A percentile compares a stretch with the other conserved stretches of the same genome.
Conservation (phyloP, 2,888 invertebrate genomes). For the Xylota segnis region DNA sequence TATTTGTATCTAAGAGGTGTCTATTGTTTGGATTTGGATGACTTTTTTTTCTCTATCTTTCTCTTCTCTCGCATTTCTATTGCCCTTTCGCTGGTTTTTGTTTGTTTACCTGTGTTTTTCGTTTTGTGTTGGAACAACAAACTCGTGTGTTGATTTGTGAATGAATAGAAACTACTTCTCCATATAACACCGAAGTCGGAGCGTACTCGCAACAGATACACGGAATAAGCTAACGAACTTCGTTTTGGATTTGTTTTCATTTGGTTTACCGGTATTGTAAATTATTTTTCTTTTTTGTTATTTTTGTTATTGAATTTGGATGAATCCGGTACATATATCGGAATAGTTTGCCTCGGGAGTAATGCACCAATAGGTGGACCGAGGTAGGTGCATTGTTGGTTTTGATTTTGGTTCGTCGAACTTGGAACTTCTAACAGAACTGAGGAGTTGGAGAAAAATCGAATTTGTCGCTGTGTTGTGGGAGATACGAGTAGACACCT, state of each 20-base stretch:
- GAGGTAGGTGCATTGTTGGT: background rate
- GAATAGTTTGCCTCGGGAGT: constrained; percentile 8
- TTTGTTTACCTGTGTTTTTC: constrained; percentile 52
- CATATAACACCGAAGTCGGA: constrained; percentile 6
- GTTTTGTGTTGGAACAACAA: constrained; percentile 48
- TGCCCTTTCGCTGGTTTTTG: constrained; percentile 31
- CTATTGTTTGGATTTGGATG: constrained; percentile 22
- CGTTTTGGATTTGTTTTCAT: constrained; percentile 51
- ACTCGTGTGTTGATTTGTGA: constrained; percentile 61
- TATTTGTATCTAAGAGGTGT: constrained; percentile 19
- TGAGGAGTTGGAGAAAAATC: constrained; percentile 1
- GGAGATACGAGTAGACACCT: background rate
- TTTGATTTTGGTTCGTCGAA: background rate
- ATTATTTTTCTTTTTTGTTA: constrained; percentile 34
- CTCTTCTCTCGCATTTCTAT: background rate
- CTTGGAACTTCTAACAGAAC: constrained; percentile 44
- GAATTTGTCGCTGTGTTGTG: background rate
- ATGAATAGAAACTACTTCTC: constrained; percentile 40
- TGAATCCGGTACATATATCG: background rate
- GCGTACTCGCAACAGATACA: constrained; percentile 12
- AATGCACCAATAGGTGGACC: background rate
- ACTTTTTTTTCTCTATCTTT: constrained; percentile 10
- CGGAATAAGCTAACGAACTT: constrained; percentile 52
- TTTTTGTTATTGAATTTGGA: constrained; percentile 34
- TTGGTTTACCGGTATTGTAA: constrained; percentile 52